Base-by-base conservation (phyloP, 2,888 invertebrate genomes). In the Clunio marinus region DNA sequence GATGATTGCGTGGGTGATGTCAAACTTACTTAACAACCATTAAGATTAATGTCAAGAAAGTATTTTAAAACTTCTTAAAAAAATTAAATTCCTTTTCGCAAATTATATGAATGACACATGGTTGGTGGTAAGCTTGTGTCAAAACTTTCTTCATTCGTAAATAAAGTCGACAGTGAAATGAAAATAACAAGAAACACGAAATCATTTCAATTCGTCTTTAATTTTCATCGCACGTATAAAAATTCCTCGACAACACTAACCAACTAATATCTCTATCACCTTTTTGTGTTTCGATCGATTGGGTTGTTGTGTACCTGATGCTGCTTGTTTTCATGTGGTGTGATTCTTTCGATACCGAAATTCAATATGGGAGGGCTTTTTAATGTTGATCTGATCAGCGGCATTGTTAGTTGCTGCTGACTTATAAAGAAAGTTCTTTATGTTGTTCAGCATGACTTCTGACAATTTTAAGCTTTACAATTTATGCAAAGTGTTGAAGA, bases 221-320 rank as follows among this genome's bases (percentile, higher is more conserved):
- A 66, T 55, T 66, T 66, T 66, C 66, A 66, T 55, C 66, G 66
- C 66, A 66, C 66, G 66, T 55, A 66, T 65, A 62, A 62, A 62
- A 62, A 62, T 41, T 62, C 51, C 51, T 24, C 8, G 28, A 17
- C 51, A 24, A 13, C 15, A 17, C 46, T 2, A 51, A 17, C 51
- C 51, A 22, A 27, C 15, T 66, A 66, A 66, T 66, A 66, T 66
- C 66, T 66, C 66, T 66, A 66, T 66, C 66, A 66, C 55, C 28
- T 45, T 22, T 25, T 41, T 1, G 20, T 37, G 13, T n/a, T 20
- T 32, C 32, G 59, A 41, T 45, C 15, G 55, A 32, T 17, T 27
- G 17, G 20, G 46, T 35, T 55, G 66, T 55, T 45, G 66, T 55
- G 51, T 66, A 55, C 51, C 51, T 66, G 66, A 55, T 65, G 63